Evolutionary conservation across 2,113 vertebrate species (phyloP).

Genomic region (Phalacrocorax aristotelis): DNA sequence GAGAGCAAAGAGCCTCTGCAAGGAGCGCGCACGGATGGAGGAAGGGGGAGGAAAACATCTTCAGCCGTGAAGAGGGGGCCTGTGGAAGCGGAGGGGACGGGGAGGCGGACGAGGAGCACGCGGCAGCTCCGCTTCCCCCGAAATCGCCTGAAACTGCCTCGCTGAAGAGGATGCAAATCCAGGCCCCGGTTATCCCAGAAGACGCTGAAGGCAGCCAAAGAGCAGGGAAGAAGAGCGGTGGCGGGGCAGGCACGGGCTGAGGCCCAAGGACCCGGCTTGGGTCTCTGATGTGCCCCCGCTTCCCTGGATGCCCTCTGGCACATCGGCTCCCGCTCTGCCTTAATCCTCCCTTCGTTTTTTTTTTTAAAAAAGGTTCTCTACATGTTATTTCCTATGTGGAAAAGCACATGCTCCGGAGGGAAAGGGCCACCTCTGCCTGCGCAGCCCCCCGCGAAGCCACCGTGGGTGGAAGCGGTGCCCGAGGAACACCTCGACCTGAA

Average conservation of each 20-base stretch:
- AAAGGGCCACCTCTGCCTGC: background rate
- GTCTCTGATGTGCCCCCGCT: background rate
- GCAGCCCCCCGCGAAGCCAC: background rate
- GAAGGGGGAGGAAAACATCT: background rate
- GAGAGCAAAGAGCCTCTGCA: constrained; percentile 16
- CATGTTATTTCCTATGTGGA: fast-evolving
- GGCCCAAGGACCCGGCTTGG: background rate
- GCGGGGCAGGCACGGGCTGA: fast-evolving
- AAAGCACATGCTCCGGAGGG: background rate
- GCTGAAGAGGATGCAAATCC: background rate
- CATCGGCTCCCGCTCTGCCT: background rate
- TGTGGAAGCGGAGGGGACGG: background rate
- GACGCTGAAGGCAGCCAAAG: background rate
- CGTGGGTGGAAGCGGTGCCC: background rate
- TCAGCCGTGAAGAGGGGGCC: background rate
- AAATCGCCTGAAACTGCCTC: constrained; percentile 5
- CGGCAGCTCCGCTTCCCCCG: background rate
- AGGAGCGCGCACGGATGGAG: background rate
- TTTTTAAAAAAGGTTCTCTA: background rate
- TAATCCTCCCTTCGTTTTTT: background rate
- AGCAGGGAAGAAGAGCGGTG: background rate
- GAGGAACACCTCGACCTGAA: background rate
- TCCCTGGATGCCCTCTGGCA: background rate
- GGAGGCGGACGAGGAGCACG: fast-evolving
- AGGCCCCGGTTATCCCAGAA: background rate